Base-by-base conservation (phyloP, 2,888 invertebrate genomes). In the Nysson spinosus region DNA sequence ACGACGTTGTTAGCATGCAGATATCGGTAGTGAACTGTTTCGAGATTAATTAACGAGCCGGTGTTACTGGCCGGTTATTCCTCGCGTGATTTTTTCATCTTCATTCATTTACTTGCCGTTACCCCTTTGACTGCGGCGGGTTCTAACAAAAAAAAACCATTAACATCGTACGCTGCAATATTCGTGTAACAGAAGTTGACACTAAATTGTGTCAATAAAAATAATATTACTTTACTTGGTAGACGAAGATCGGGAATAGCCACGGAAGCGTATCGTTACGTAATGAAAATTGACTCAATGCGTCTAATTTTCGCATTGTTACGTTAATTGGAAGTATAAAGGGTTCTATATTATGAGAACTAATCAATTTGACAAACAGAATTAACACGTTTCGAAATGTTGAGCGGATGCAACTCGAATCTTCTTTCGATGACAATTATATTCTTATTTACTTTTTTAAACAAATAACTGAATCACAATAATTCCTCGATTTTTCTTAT, bases 231-330 rank as follows among this genome's bases (percentile, higher is more conserved):
- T 9, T 1, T 2, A 14, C 14, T 35, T 7, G 17, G 12, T 12
- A 4, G 14, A 35, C 16, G 3, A 5, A 7, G 54, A 34, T n/a
- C 5, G 3, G 43, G 54, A 49, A n/a, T 39, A 50, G 17, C 32
- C 17, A 19, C 24, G 32, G 39, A 32, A 4, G 55, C 43, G 60
- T 47, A 17, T 39, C 11, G 54, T 79, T 75, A 68, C 63, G 69
- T 70, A 80, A 77, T 73, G 47, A 63, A 58, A 77, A 80, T 76
- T 71, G 62, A 47, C 71, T 67, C 60, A 71, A 77, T 74, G 69
- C 49, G 63, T 65, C 78, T 79, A 80, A 81, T 81, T 77, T 74
- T 79, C 75, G 58, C 77, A 57, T 78, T 76, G 78, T 78, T 79
- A 82, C 77, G 82, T 74, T 82, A 82, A 82, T 80, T 78, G 70